Evolutionary conservation across 1,140 invertebrate genomes (phyloP), one percentile per base, ranked within the genome.

Genomic region (Teleopsis dalmanni): DNA sequence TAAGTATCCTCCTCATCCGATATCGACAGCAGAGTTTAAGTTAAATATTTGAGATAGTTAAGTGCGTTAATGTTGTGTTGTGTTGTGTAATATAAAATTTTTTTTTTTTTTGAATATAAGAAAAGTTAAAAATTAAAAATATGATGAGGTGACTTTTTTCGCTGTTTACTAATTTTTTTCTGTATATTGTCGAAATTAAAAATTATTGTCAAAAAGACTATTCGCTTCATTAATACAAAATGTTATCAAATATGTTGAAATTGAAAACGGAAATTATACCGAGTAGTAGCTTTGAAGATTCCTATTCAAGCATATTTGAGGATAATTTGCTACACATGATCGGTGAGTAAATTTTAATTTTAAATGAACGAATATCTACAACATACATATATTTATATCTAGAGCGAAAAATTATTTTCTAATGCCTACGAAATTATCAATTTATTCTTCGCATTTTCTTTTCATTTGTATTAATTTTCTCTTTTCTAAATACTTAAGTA

Each of bases 241-340:
- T 35, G 35, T 26, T 42, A 34, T 18, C 25, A n/a, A 42, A 57
- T 58, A 64, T 67, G 51, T 48, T 67, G 10, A 67, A 59, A 53
- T 67, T 67, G 64, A 67, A 67, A 60, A 67, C 61, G 35, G 64
- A 67, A 53, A 62, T 57, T 49, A 44, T 67, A 48, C 59, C 61
- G 22, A 60, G 59, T 52, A 62, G 55, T 35, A 54, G 61, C 36
- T 67, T 65, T 42, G 64, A 66, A 34, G 64, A 67, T 53, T 56
- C 56, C 27, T 64, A 62, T n/a, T n/a, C n/a, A n/a, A n/a, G n/a
- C 10, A 53, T 62, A 0, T 50, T 67, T 22, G 64, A 67, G 53
- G 64, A 67, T 25, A 67, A 67, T 45, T 51, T 67, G n/a, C 25
- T 67, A 16, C 63, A 64, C 18, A 67, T 67, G 47, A 67, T 67